Percentiles rank a stretch among this genome's conserved stretches.
phyloP scores from a whole-genome alignment of 2,797 vertebrate species.

The Protonibea diacanthus region DNA sequence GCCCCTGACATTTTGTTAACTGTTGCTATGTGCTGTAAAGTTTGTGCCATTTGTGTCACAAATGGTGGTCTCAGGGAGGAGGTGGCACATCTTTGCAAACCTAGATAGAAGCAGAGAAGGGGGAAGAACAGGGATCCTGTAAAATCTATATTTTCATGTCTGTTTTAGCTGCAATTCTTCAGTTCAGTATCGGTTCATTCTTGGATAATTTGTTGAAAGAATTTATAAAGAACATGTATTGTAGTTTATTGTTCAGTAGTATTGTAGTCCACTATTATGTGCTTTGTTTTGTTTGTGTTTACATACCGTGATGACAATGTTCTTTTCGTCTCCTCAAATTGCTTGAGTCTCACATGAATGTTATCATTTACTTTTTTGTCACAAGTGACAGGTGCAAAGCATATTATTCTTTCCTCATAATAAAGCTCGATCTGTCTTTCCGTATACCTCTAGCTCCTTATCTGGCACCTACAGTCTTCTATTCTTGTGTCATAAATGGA shows the following conservation, averaged over 20 bases:
- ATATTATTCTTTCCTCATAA: slow-evolving; percentile 26
- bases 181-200: neutral
- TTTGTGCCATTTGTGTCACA: slow-evolving; percentile 48
- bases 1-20: slow-evolving; percentile 48
- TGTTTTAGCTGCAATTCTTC: neutral
- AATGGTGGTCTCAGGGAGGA: slow-evolving; percentile 26
- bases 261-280: neutral
- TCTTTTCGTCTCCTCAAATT: slow-evolving; percentile 10
- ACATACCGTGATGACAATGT: neutral
- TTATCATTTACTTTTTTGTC: slow-evolving; percentile 19
- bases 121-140: neutral
- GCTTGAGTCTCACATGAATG: slow-evolving; percentile 14
- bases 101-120: neutral
- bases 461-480: slow-evolving; percentile 57
- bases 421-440: slow-evolving; percentile 36
- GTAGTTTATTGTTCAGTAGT: neutral
- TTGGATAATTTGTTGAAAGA: neutral
- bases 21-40: slow-evolving; percentile 34
- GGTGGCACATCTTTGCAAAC: neutral
- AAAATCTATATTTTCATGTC: neutral
- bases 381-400: slow-evolving; percentile 29
- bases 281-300: neutral
- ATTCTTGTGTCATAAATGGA: slow-evolving; percentile 59
- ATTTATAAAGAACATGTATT: neutral
- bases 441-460: slow-evolving; percentile 39